Percentiles rank a stretch among this genome's conserved stretches.
Conservation (phyloP, 2,113 vertebrate species). For the Pomatostomus ruficeps region DNA sequence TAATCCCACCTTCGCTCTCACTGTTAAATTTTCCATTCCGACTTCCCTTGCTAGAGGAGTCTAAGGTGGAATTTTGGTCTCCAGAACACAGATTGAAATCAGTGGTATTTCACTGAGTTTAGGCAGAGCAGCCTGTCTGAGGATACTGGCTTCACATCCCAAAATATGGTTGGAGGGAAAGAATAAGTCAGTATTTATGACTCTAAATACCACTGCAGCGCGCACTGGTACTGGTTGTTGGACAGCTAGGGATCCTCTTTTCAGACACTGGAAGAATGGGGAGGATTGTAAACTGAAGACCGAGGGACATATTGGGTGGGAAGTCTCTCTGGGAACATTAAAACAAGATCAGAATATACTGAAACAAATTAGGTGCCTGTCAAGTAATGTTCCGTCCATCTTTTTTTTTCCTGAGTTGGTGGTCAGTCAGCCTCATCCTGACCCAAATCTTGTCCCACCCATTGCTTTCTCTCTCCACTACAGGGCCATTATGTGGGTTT, state of each 20-base stretch:
- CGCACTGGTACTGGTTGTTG: neutral
- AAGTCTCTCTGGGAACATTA: neutral
- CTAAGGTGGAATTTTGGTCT: neutral
- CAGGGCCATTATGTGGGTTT: neutral
- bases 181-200: neutral
- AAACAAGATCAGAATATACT: neutral
- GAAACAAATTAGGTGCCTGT: neutral
- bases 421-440: neutral
- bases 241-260: neutral
- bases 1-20: neutral
- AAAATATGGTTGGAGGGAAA: neutral
- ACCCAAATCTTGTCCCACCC: neutral
- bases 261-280: neutral
- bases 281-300: neutral
- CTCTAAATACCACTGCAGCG: neutral
- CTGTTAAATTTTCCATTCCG: neutral
- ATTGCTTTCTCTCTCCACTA: neutral
- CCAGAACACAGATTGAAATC: neutral
- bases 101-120: neutral
- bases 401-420: neutral
- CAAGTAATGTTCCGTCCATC: neutral
- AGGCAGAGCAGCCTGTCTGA: neutral
- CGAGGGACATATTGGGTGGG: neutral
- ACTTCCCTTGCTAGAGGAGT: neutral
- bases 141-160: neutral